Evolutionary conservation across 2,113 vertebrate genomes (phyloP).

Genomic region (Scophthalmus maximus): DNA sequence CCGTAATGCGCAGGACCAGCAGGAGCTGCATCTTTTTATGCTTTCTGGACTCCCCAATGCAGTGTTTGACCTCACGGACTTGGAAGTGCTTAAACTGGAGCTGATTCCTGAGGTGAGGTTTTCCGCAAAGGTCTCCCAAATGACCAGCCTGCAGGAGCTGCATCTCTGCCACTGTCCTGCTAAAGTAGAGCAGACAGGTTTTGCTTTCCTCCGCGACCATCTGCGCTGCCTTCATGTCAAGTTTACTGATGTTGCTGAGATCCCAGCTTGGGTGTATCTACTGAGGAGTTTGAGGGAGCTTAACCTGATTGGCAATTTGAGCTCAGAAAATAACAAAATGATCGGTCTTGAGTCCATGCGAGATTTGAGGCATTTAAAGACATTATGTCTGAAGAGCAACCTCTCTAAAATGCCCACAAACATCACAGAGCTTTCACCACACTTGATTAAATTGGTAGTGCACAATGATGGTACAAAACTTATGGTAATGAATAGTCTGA

Average conservation of each 20-base stretch:
- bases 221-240: conserved; percentile 96
- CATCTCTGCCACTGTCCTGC: conserved; percentile 96
- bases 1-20: conserved; percentile 91
- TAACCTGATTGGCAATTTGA: conserved; percentile 92
- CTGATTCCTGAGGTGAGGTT: conserved; percentile 96
- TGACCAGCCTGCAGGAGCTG: conserved; percentile 94
- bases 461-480: conserved; percentile 98
- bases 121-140: conserved; percentile 95
- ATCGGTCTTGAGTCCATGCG: conserved; percentile 95
- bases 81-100: conserved; percentile 94
- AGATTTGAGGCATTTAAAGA: conserved; percentile 92
- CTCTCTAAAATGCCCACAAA: conserved; percentile 97
- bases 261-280: conserved; percentile 95
- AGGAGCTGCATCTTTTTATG: conserved; percentile 95
- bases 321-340: conserved; percentile 98
- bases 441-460: conserved; percentile 92
- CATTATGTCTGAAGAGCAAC: conserved; percentile 94
- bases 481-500: conserved; percentile 94
- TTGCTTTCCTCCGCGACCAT: conserved; percentile 95
- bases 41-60: conserved; percentile 93
- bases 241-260: conserved; percentile 96
- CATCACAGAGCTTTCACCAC: conserved; percentile 94
- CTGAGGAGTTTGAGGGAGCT: conserved; percentile 93
- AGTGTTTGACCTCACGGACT: conserved; percentile 94
- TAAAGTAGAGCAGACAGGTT: conserved; percentile 95